Evolutionary conservation across 2,113 vertebrate species (phyloP), one percentile per base, ranked within the genome.

Genomic region (Labeo catla): DNA sequence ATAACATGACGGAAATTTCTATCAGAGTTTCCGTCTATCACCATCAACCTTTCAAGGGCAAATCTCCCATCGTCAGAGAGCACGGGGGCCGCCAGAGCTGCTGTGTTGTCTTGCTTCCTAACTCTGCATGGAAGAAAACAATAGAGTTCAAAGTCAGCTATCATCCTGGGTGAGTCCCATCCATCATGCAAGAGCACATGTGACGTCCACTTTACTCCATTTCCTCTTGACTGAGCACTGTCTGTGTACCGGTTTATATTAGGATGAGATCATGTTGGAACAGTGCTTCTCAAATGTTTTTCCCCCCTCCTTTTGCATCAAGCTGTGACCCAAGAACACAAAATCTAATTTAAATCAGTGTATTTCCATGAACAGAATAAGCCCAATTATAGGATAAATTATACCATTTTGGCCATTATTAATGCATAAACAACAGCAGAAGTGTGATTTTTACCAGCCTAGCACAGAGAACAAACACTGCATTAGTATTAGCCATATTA

Each of bases 141-240:
- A 93, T 91, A 89, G 81, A 90, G 89, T 81, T 90, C 87, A 63
- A 81, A 88, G 91, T 89, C 89, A 93, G 93, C 92, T 89, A 92
- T 94, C 93, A 93, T 93, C 84, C 92, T 87, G 86, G 89, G 87
- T 90, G 89, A 92, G 91, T 86, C 85, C 90, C 92, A 94, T 95
- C 92, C 92, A 93, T 95, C 93, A 94, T 91, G 47, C 10, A 34
- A 50, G 84, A 87, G 72, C 23, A 90, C 49, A 66, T 88, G 88
- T 89, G 93, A 94, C 93, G 91, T 89, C 84, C 89, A 92, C 92
- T 92, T 88, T 91, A 91, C 91, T 89, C 85, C 39, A 87, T 91
- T 91, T 92, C 92, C 91, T 91, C 91, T 87, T 78, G 61, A 91
- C 89, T 92, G 92, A 91, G 36, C 89, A 65, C 90, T 92, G 92